Percentiles rank a stretch among this genome's conserved stretches.
phyloP scores from a whole-genome alignment of 2,888 invertebrate genomes.

The Trichopoda pennipes region DNA sequence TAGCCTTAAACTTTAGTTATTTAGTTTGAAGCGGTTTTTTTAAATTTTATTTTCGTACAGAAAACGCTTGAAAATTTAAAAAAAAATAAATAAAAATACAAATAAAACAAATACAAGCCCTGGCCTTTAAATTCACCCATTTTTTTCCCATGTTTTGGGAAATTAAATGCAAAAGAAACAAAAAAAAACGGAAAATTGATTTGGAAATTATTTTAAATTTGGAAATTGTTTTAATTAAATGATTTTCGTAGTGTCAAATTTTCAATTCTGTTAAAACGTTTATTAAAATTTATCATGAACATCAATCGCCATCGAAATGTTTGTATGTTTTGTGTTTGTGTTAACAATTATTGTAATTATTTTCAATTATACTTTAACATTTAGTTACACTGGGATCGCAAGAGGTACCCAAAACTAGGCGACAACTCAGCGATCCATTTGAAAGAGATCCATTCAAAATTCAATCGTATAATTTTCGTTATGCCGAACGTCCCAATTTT shows the following conservation, averaged over 20 bases:
- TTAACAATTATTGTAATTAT: neutral
- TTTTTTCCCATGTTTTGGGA: conserved; percentile 15
- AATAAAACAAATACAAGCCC: neutral
- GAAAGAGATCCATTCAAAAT: conserved; percentile 78
- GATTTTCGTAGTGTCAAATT: conserved; percentile 3
- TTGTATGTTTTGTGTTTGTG: conserved; percentile 63
- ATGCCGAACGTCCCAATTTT: conserved; percentile 75
- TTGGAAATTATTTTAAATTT: neutral
- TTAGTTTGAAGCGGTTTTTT: too few relatives aligned
- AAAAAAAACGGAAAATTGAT: neutral
- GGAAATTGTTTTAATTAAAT: neutral
- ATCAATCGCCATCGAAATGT: conserved; percentile 67
- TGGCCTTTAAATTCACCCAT: neutral
- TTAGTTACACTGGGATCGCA: conserved; percentile 69
- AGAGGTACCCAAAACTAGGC: conserved; percentile 3
- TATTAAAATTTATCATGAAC: conserved; percentile 69
- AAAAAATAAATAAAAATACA: too few relatives aligned
- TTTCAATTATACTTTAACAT: neutral
- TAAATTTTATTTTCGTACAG: too few relatives aligned
- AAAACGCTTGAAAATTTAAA: too few relatives aligned
- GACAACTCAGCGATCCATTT: conserved; percentile 72
- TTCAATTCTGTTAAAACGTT: conserved; percentile 42
- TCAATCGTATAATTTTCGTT: conserved; percentile 77
- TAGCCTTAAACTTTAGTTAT: too few relatives aligned
- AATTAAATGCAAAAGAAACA: conserved; percentile 17